Evolutionary conservation across 1,140 invertebrate genomes (phyloP), one percentile per base, ranked within the genome.

Genomic region (Helicoverpa armigera): DNA sequence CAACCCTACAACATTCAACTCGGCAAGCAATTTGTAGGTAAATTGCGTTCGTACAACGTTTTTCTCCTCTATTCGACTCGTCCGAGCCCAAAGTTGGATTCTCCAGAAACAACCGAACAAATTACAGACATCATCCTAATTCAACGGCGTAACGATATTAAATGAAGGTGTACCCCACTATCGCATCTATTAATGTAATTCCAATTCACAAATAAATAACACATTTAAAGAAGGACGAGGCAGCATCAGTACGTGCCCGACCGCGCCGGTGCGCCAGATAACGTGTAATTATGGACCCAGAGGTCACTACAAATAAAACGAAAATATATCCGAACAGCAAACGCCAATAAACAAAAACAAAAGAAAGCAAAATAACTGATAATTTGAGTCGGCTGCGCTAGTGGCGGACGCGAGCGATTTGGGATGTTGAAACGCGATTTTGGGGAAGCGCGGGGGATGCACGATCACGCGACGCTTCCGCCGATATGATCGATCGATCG

Each of bases 151-250:
- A 91, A 92, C 88, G 82, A 91, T 92, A 94, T 92, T 93, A 94
- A 94, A 94, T 93, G 92, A 93, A 89, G 90, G 92, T 91, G 89
- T 90, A 90, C 87, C 88, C 87, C 69, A 88, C 88, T 87, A 85
- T 88, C 81, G 81, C 65, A 86, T 91, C 89, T 93, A 94, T 93
- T 93, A 94, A 93, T 93, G 85, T 92, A 90, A 87, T 90, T 85
- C 86, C 90, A 85, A 94, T 94, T 93, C 88, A 93, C 87, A 91
- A 93, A 94, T 94, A 94, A 95, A 95, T 91, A 95, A 94, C 87
- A 88, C 87, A 92, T 94, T 92, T 91, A 93, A 89, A 92, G 86
- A 88, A 90, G 90, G 89, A 90, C 85, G 84, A 83, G 87, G 83
- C 82, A 79, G 83, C 67, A 84, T 70, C 78, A 48, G 85, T 92